Percentiles rank a stretch among this genome's conserved stretches.
These are phyloP conservation scores for Pammene aurita DNA, from an alignment of 2,888 invertebrate genomes.

Conservation along the genomic window DNA sequence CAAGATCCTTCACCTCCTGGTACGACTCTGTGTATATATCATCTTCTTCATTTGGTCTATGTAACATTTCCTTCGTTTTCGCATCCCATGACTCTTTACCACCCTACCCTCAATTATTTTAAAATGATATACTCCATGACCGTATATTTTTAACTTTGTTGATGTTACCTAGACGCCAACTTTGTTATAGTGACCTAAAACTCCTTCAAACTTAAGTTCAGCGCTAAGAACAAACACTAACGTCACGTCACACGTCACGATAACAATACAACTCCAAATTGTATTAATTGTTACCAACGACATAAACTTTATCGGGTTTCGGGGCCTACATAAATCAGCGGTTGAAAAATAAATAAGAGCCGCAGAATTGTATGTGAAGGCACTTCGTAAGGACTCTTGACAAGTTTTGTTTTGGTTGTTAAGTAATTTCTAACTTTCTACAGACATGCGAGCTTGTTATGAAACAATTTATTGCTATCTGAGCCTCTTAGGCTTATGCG, in stretches of 20 bases:
- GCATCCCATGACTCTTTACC: too few species aligned
- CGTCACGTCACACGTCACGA: too few species aligned
- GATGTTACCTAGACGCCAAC: too few species aligned
- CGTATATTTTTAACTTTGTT: too few species aligned
- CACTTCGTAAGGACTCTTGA: slow-evolving; percentile 47
- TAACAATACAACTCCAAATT: slow-evolving; percentile 34
- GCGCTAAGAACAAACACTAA: not conserved
- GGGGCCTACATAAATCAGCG: slow-evolving; percentile 44
- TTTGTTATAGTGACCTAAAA: not conserved
- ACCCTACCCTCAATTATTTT: too few species aligned
- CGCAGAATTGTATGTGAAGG: slow-evolving; percentile 43
- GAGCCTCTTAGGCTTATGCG: slow-evolving; percentile 39
- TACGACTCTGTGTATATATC: too few species aligned
- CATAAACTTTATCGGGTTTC: slow-evolving; percentile 41
- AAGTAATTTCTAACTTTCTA: slow-evolving; percentile 48
- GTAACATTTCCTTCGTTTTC: too few species aligned
- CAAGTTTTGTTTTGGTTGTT: slow-evolving; percentile 50
- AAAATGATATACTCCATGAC: too few species aligned
- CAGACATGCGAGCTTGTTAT: slow-evolving; percentile 50
- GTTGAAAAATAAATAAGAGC: slow-evolving; percentile 47
- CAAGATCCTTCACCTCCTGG: too few species aligned
- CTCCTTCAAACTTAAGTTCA: slow-evolving; percentile 1
- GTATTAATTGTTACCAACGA: slow-evolving; percentile 37
- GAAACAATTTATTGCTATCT: slow-evolving; percentile 49
- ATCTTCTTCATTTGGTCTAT: too few species aligned